A percentile compares a stretch with the other conserved stretches of the same genome.
Conservation (phyloP, 30 jellyfish, hydroid and myxozoan species). For the Turritopsis dohrnii region DNA sequence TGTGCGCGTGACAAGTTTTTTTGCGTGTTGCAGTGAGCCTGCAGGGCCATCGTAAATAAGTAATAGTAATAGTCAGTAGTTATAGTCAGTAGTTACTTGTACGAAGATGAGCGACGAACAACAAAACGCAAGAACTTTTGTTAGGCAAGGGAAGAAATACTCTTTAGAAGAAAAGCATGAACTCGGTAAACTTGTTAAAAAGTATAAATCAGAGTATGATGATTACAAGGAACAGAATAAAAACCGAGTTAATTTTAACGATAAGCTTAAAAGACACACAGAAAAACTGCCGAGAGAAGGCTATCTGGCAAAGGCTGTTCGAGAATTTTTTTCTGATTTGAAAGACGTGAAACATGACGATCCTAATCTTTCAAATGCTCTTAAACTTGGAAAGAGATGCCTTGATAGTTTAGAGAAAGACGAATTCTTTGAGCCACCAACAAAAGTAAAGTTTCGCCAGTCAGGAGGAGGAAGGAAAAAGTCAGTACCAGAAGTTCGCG, state of each 20-base stretch:
- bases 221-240: not conserved
- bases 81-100: too few species aligned
- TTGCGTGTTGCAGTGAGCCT: too few species aligned
- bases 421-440: not conserved
- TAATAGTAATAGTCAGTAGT: too few species aligned
- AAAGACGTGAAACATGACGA: not conserved
- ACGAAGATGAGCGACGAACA: not conserved
- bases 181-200: not conserved
- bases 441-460: constrained; percentile 1
- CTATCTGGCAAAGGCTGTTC: not conserved
- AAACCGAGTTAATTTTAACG: not conserved
- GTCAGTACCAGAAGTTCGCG: not conserved
- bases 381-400: not conserved
- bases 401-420: not conserved
- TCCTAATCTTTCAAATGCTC: not conserved
- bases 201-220: not conserved
- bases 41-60: too few species aligned
- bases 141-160: not conserved
- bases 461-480: constrained; percentile 12
- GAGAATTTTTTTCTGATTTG: not conserved
- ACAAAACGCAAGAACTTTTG: not conserved
- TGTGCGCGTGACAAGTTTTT: too few species aligned
- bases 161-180: not conserved
- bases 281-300: not conserved
- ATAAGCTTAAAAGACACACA: not conserved